Evolutionary conservation across 2,113 vertebrate species (phyloP), one percentile per base, ranked within the genome.

Genomic region (Trichomycterus rosablanca): DNA sequence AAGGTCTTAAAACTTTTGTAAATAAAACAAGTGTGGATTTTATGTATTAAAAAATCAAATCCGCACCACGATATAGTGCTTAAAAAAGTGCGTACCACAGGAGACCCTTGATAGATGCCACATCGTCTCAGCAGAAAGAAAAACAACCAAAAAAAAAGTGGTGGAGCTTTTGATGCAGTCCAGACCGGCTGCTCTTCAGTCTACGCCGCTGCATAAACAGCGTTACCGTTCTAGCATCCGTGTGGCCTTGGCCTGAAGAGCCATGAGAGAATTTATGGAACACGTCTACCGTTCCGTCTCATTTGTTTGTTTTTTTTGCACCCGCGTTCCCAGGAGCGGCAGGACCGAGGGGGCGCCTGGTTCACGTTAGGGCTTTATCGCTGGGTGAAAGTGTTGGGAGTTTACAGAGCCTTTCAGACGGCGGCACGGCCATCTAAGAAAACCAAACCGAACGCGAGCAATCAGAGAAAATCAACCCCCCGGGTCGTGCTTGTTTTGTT

Each of bases 211-310:
- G 26, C 65, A 54, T 63, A 69, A 67, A 72, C 68, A 74, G 51
- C 35, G 50, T 67, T 51, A 71, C 52, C 51, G 64, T 50, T 62
- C 53, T 67, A 59, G 70, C 59, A 63, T 73, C 59, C 68, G 74
- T 76, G 74, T 79, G 68, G 70, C 72, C 74, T 66, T 66, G 70
- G 70, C 50, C 57, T 15, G 37, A 45, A 64, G 35, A 32, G 39
- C 19, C 30, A 3, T 3, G 44, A 40, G 22, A 64, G 44, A 59
- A 68, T 71, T 73, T 72, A 68, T 70, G 49, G 50, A 74, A 54
- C 64, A 67, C 48, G 72, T 66, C 68, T 69, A 63, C 59, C n/a
- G 61, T 50, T 71, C 43, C 50, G 35, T 58, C 56, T 49, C 39
- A 54, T 71, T 63, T 45, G 54, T 15, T 67, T 65, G 59, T 10